These are phyloP conservation scores for Neolamprologus sp. DNA, from an alignment of 2,113 vertebrate genomes.

Conservation along the genomic window DNA sequence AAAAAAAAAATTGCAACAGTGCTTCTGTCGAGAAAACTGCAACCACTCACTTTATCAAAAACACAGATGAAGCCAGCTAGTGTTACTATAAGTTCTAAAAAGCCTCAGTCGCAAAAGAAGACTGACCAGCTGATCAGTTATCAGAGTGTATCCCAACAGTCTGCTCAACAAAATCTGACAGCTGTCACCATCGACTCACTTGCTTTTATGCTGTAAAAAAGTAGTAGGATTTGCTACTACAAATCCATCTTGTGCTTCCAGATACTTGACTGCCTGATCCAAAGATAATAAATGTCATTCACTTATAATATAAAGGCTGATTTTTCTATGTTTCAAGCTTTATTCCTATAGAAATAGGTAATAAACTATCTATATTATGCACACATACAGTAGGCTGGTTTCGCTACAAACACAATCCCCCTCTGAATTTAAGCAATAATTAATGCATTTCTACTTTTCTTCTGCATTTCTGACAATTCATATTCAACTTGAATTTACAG, in stretches of 20 bases:
- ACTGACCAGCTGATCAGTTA: neutral
- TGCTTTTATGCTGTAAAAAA: neutral
- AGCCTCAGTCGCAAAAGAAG: neutral
- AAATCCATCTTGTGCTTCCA: neutral
- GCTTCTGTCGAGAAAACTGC: neutral
- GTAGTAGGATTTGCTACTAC: neutral
- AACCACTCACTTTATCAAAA: neutral
- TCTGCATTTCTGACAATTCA: conserved; percentile 2
- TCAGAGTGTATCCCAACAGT: neutral
- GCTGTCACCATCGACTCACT: neutral
- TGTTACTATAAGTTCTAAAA: neutral
- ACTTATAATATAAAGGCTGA: neutral
- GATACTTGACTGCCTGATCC: neutral
- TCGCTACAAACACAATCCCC: neutral
- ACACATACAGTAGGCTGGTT: neutral
- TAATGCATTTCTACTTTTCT: neutral
- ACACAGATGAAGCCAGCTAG: neutral
- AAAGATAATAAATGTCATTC: neutral
- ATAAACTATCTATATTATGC: neutral
- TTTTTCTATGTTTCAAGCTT: neutral
- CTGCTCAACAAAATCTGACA: neutral
- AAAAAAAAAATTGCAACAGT: neutral
- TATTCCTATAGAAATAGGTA: neutral
- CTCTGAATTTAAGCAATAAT: conserved; percentile 17
- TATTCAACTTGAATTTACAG: neutral